Conservation (phyloP, 2,888 invertebrate genomes). For the Caenorhabditis becei region DNA sequence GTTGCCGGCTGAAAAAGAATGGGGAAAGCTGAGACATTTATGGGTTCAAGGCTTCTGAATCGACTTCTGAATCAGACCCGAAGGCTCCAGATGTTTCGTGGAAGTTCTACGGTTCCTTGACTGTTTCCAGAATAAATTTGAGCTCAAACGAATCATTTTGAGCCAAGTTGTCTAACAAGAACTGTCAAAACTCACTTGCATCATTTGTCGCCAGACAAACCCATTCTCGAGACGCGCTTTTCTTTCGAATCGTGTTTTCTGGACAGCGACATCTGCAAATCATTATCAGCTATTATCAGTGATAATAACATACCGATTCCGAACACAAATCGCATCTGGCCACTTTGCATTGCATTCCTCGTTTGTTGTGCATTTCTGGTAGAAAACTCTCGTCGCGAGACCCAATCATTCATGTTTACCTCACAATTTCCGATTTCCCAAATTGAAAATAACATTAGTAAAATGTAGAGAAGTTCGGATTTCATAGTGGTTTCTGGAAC, state of each 20-base stretch:
- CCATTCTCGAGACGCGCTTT: conserved; percentile 65
- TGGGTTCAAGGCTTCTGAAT: not conserved
- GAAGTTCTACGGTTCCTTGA: not conserved
- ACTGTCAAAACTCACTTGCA: conserved; percentile 68
- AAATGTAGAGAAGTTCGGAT: conserved; percentile 16
- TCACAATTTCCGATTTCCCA: not conserved
- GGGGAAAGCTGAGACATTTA: not conserved
- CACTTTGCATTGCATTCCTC: conserved; percentile 61
- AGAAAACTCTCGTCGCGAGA: not conserved
- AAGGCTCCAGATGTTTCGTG: not conserved
- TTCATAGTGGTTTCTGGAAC: conserved; percentile 18
- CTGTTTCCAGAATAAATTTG: too few relatives aligned
- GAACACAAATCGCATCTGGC: conserved; percentile 64
- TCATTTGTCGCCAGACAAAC: conserved; percentile 72
- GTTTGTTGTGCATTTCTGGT: conserved; percentile 60
- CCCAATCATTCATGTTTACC: not conserved
- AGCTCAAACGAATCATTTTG: too few relatives aligned
- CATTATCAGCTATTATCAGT: not conserved
- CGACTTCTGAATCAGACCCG: not conserved
- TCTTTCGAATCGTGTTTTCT: conserved; percentile 66
- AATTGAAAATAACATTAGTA: conserved; percentile 32
- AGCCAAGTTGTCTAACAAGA: too few relatives aligned
- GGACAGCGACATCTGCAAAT: conserved; percentile 70
- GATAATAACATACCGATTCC: conserved; percentile 18
- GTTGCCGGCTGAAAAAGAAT: conserved; percentile 73